Base-by-base conservation (phyloP, 2,797 vertebrate species). In the Gambusia yucatana region DNA sequence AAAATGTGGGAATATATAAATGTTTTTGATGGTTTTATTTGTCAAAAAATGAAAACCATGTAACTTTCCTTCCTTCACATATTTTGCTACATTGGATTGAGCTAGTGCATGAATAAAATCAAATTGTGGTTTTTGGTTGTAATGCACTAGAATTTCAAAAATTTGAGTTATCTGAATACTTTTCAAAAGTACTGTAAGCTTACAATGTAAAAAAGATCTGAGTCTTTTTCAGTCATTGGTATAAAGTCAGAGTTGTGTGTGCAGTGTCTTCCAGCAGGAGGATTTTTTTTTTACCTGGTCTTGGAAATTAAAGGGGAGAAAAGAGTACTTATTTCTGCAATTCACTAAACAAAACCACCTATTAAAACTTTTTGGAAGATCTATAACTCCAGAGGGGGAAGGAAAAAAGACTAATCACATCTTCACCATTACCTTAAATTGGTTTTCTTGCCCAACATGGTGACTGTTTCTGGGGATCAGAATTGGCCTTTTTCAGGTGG, bases 381-480 rank as follows among this genome's bases (percentile, higher is more conserved):
- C 14, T 46, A 0, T 70, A 36, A 63, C 76, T 76, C 55, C 71
- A 73, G 67, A n/a, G 41, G 50, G 25, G 41, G 82, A 70, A 30
- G 13, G 11, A 30, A 20, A 47, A 75, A n/a, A 57, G 6, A 83
- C 70, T 36, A 55, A 55, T 20, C 59, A 50, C 75, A 85, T 63
- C 16, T 75, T n/a, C 79, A 84, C 47, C 65, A 75, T 48, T 61
- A 81, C 73, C 33, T 80, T 39, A 79, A 77, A 85, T 77, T 71
- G 33, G 47, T 77, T 90, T 85, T 74, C 65, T 81, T 1, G 8
- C 44, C 76, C 43, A 30, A 36, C 69, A 77, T 69, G 55, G 25
- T 50, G 17, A 76, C 63, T 36, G 47, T 80, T 77, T 71, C 77
- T 80, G 36, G 20, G 65, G 75, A 71, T 72, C 2, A 33, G 33